A percentile compares a stretch with the other conserved stretches of the same genome.
Conservation (phyloP, 2,797 vertebrate species). For the Gephyroberyx darwinii region DNA sequence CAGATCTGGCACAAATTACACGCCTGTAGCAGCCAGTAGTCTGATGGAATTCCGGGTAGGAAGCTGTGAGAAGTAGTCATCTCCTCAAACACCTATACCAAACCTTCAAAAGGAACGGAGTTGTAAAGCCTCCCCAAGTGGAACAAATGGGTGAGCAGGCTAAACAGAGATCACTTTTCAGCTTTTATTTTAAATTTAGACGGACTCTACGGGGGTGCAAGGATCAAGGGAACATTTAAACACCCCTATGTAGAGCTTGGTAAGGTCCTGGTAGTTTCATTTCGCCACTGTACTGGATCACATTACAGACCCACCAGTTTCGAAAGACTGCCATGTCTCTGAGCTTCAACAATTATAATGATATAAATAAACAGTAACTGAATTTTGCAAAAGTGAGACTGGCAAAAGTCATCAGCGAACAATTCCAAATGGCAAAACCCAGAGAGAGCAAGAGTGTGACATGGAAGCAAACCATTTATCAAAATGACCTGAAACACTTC, state of each 20-base stretch:
- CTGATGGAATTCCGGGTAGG: slow-evolving; percentile 76
- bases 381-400: background rate
- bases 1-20: slow-evolving; percentile 81
- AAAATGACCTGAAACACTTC: slow-evolving; percentile 61
- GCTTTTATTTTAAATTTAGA: slow-evolving; percentile 38
- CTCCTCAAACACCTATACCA: slow-evolving; percentile 51
- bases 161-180: slow-evolving; percentile 70
- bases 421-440: background rate
- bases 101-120: slow-evolving; percentile 60
- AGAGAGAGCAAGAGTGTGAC: slow-evolving; percentile 1
- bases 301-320: slow-evolving; percentile 17
- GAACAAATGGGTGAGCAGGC: slow-evolving; percentile 73
- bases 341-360: too few relatives aligned
- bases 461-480: slow-evolving; percentile 35
- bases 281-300: slow-evolving; percentile 18
- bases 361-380: too few relatives aligned
- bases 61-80: slow-evolving; percentile 69
- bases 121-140: slow-evolving; percentile 68
- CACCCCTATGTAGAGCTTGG: background rate
- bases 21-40: slow-evolving; percentile 66
- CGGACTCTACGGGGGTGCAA: slow-evolving; percentile 2
- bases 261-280: slow-evolving; percentile 16
- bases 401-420: background rate
- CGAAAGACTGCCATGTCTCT: too few relatives aligned
- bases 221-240: slow-evolving; percentile 3